Conservation (phyloP, 92 coral and sea anemone genomes). For the Porites divaricata region DNA sequence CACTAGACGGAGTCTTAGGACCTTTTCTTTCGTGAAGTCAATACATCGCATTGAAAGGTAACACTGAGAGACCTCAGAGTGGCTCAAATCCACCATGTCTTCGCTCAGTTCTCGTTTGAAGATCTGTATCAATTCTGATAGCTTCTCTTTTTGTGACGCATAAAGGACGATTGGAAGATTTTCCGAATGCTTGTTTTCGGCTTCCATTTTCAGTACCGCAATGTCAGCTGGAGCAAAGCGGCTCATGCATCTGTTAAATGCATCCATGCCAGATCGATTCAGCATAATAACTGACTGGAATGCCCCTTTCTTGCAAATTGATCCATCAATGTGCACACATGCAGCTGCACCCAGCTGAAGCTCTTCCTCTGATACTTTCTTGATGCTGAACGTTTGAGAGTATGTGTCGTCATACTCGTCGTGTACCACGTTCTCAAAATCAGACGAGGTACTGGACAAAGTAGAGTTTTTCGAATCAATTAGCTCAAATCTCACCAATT, state of each 20-base stretch:
- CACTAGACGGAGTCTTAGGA: constrained; percentile 3
- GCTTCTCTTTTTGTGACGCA: background rate
- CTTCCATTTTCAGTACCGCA: background rate
- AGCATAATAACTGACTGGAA: constrained; percentile 4
- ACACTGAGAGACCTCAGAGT: background rate
- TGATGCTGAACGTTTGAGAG: constrained; percentile 9
- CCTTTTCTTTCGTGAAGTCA: background rate
- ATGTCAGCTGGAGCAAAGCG: background rate
- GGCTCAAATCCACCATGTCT: background rate
- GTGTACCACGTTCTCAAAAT: background rate
- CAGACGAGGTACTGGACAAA: background rate
- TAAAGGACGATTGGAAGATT: background rate
- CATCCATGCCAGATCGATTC: background rate
- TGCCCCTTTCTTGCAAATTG: background rate
- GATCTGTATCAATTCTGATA: background rate
- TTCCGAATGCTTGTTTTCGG: background rate
- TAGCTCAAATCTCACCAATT: background rate
- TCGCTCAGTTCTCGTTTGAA: background rate
- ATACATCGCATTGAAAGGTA: background rate
- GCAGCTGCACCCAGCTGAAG: background rate
- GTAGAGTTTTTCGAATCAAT: background rate
- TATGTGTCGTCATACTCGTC: background rate
- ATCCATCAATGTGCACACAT: background rate
- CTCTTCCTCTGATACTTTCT: constrained; percentile 1
- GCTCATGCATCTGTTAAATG: background rate